These are phyloP conservation scores for Melanotaenia boesemani DNA, from an alignment of 2,797 vertebrate species.

Conservation along the genomic window DNA sequence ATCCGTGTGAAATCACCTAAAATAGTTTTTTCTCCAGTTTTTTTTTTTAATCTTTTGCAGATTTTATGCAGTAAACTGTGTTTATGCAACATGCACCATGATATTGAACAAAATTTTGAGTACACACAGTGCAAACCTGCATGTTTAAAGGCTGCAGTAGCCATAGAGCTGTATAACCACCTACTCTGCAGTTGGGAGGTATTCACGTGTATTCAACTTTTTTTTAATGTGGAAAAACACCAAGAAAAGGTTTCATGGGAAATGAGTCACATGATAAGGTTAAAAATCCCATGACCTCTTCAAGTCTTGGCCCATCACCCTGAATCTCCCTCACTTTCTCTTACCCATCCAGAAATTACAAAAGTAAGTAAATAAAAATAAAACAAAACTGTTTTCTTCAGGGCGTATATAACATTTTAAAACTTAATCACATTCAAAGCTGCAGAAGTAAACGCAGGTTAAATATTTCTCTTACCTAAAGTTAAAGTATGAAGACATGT, in stretches of 20 bases:
- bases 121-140: neutral
- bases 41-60: neutral
- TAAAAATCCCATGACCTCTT: constrained; percentile 67
- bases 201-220: constrained; percentile 29
- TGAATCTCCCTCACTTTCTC: neutral
- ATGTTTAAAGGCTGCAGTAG: neutral
- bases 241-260: constrained; percentile 50
- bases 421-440: constrained; percentile 30
- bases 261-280: constrained; percentile 52
- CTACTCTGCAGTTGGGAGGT: neutral
- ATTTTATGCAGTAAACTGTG: neutral
- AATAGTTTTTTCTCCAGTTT: neutral
- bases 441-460: constrained; percentile 8
- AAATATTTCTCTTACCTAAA: constrained; percentile 19
- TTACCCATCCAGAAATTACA: neutral
- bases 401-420: constrained; percentile 64
- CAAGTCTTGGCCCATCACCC: constrained; percentile 32
- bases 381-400: neutral
- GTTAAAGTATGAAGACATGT: neutral
- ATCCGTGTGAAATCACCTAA: neutral
- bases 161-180: neutral
- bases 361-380: no score
- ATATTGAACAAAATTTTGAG: neutral
- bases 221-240: constrained; percentile 29
- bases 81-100: neutral